Percentiles rank a stretch among this genome's conserved stretches.
phyloP scores from a whole-genome alignment of 2,888 invertebrate species.

The Aleiodes alternator region DNA sequence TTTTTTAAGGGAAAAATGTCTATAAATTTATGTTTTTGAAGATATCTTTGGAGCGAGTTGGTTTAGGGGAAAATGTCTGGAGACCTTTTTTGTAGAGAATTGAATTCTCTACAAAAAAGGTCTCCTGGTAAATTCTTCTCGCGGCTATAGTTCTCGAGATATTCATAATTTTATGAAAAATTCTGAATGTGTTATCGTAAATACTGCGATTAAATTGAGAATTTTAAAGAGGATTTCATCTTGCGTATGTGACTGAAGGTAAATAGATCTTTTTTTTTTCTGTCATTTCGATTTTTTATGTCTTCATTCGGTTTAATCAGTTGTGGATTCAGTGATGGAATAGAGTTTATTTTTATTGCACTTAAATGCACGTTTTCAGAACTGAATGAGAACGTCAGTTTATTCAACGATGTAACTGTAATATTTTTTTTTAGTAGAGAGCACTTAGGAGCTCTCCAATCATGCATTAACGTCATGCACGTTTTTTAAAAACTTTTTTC shows the following conservation, averaged over 20 bases:
- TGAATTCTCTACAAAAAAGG: too few species aligned
- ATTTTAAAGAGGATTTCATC: too few species aligned
- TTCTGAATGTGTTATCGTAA: conserved; percentile 5
- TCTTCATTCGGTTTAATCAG: background rate
- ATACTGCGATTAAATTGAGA: conserved; percentile 3
- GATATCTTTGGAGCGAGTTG: too few species aligned
- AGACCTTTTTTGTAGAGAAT: too few species aligned
- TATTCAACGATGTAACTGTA: conserved; percentile 36
- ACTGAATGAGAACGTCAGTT: background rate
- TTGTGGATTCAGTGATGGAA: background rate
- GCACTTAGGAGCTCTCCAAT: conserved; percentile 24
- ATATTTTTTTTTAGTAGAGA: background rate
- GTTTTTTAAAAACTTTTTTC: background rate
- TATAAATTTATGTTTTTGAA: too few species aligned
- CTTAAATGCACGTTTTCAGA: background rate
- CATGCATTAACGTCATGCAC: conserved; percentile 4
- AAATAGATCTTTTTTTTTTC: too few species aligned
- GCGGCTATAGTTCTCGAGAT: too few species aligned
- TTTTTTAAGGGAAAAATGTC: too few species aligned
- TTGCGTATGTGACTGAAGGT: too few species aligned
- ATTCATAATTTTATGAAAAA: too few species aligned
- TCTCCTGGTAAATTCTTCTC: too few species aligned
- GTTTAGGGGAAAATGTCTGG: too few species aligned
- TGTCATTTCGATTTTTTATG: background rate
- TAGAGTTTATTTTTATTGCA: conserved; percentile 13